A percentile compares a stretch with the other conserved stretches of the same genome.
Evolutionary conservation across 2,797 vertebrate species (phyloP).

Genomic region (Urophycis tenuis): DNA sequence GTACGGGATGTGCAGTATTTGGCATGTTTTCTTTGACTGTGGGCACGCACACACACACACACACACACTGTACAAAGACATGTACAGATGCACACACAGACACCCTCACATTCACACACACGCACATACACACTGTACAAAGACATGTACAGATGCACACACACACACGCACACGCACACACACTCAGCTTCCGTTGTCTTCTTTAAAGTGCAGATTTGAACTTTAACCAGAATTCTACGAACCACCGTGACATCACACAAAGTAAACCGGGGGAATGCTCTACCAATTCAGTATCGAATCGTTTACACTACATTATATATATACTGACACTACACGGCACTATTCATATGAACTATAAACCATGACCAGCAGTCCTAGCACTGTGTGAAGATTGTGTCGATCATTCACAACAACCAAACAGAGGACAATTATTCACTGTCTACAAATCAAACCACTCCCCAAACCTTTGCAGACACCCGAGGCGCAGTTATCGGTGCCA

Average conservation of each 20-base stretch:
- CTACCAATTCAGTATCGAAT: too few relatives aligned
- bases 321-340: too few relatives aligned
- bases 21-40: constrained; percentile 10
- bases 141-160: constrained; percentile 3
- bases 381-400: neutral
- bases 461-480: neutral
- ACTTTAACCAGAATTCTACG: neutral
- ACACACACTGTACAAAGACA: neutral
- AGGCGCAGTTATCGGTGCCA: neutral
- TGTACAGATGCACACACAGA: constrained; percentile 6
- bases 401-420: neutral
- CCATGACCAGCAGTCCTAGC: neutral
- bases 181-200: neutral
- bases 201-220: neutral
- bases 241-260: neutral
- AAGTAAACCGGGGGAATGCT: neutral
- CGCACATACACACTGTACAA: neutral
- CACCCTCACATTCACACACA: neutral
- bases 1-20: constrained; percentile 38
- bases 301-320: too few relatives aligned
- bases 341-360: too few relatives aligned
- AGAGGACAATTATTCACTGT: neutral
- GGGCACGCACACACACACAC: neutral
- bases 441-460: neutral
- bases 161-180: neutral